These are phyloP conservation scores for Aleiodes sp. DNA, from an alignment of 1,140 invertebrate species.

Conservation along the genomic window DNA sequence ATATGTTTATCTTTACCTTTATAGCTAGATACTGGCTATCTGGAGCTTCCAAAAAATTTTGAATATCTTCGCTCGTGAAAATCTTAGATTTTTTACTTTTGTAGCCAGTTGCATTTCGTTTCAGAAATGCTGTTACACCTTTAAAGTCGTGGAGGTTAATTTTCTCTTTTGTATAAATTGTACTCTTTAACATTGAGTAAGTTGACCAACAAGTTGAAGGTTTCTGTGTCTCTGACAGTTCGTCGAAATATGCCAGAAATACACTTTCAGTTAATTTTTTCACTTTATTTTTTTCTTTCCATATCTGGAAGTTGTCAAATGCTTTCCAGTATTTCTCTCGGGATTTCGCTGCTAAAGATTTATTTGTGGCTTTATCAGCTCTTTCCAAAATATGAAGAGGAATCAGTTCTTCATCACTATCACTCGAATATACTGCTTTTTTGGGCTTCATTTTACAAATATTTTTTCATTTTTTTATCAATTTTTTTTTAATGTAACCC, in stretches of 20 bases:
- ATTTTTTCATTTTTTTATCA: too few species aligned
- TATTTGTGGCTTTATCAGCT: too few species aligned
- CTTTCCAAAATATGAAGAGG: too few species aligned
- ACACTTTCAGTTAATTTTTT: slow-evolving; percentile 6
- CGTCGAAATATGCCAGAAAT: slow-evolving; percentile 26
- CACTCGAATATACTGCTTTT: too few species aligned
- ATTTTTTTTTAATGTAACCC: too few species aligned
- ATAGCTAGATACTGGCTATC: slow-evolving; percentile 18
- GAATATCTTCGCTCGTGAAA: slow-evolving; percentile 3
- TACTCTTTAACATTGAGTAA: slow-evolving; percentile 23
- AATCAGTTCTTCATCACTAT: too few species aligned
- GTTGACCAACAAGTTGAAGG: slow-evolving; percentile 12
- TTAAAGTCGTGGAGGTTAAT: slow-evolving; percentile 11
- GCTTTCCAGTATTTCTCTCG: not conserved
- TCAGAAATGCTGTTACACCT: slow-evolving; percentile 12
- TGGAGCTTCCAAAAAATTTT: slow-evolving; percentile 28
- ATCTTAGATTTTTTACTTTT: not conserved
- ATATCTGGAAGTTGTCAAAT: slow-evolving; percentile 8
- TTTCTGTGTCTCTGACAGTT: slow-evolving; percentile 19
- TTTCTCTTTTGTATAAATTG: slow-evolving; percentile 4
- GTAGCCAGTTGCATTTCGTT: not conserved
- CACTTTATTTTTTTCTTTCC: slow-evolving; percentile 7
- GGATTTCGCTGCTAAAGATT: slow-evolving; percentile 9
- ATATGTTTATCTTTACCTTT: too few species aligned
- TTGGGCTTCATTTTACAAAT: too few species aligned